These are phyloP conservation scores for Entelurus aequoreus DNA, from an alignment of 2,113 vertebrate genomes.

Conservation along the genomic window DNA sequence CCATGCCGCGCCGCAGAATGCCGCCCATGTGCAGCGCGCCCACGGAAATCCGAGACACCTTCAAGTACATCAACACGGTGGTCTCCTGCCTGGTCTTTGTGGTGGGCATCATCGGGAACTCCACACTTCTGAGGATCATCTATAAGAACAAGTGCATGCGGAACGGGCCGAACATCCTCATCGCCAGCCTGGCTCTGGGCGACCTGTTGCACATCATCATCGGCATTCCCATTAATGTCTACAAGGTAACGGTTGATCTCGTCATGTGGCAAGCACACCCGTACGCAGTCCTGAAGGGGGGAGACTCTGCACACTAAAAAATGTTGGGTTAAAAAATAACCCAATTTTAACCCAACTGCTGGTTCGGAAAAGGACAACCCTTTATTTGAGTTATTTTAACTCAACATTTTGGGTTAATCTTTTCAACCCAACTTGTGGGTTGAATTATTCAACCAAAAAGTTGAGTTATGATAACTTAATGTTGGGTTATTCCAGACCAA, in stretches of 20 bases:
- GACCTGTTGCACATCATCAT: constrained; percentile 92
- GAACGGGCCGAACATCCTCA: constrained; percentile 94
- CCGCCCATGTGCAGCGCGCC: constrained; percentile 77
- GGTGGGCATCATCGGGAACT: constrained; percentile 90
- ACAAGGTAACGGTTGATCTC: constrained; percentile 78
- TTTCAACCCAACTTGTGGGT: too few relatives aligned
- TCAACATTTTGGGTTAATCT: too few relatives aligned
- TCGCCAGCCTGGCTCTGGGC: constrained; percentile 89
- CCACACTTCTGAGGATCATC: constrained; percentile 89
- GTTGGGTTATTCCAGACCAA: too few relatives aligned
- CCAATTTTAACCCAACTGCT: too few relatives aligned
- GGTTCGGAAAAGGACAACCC: too few relatives aligned
- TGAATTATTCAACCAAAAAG: too few relatives aligned
- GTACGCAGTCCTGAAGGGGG: constrained; percentile 2
- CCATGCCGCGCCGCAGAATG: constrained; percentile 49
- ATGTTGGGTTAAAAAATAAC: too few relatives aligned
- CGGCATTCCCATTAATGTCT: constrained; percentile 88
- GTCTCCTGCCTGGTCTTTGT: constrained; percentile 90
- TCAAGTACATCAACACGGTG: constrained; percentile 93
- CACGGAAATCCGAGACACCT: constrained; percentile 83
- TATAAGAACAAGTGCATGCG: constrained; percentile 97
- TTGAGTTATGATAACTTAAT: too few relatives aligned
- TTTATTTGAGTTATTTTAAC: too few relatives aligned
- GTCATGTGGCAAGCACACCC: not conserved
- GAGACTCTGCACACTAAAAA: constrained; percentile 1